Evolutionary conservation across 2,113 vertebrate species (phyloP), one percentile per base, ranked within the genome.

Genomic region (Tetrax tetrax): DNA sequence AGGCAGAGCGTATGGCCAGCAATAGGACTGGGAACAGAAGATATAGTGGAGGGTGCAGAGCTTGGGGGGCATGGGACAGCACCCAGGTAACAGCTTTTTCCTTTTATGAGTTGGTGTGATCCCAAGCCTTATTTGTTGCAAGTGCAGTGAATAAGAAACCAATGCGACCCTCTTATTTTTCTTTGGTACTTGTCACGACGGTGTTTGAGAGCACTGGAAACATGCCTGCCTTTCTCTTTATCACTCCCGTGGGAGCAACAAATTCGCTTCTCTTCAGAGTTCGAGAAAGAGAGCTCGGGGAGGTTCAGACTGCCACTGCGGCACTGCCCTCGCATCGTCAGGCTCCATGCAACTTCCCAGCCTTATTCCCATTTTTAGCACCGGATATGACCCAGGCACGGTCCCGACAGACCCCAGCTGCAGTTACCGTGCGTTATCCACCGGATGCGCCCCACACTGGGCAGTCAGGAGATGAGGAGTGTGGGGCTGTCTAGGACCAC

Each of bases 401-500:
- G 57, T 57, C 63, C 81, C 47, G 33, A 72, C 41, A 12, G 13
- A 27, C 27, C 82, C 54, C 81, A 63, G 71, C 66, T 86, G 61
- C 65, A 33, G 38, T 12, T 33, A 5, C 63, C 9, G 53, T 37
- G 6, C 21, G 0, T 43, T 22, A 31, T 5, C 43, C 54, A 16
- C 28, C 37, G 35, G 57, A 33, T 9, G 22, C 59, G 41, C 21
- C 56, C n/a, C 25, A 2, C 20, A 57, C 25, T 3, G 22, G 48
- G 7, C 72, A 7, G 35, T 20, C 56, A n/a, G 43, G 45, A n/a
- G 1, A 56, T 53, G 54, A 25, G 7, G 60, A 53, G 6, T 23
- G 1, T 12, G 33, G 8, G 38, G 51, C 35, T 28, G 1, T 3
- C 45, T 54, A 37, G 7, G 10, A 4, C 29, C 5, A 8, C 20